Percentiles rank a stretch among this genome's conserved stretches.
Conservation (phyloP, 2,113 vertebrate species). For the Cyphomyrus plagiostoma region DNA sequence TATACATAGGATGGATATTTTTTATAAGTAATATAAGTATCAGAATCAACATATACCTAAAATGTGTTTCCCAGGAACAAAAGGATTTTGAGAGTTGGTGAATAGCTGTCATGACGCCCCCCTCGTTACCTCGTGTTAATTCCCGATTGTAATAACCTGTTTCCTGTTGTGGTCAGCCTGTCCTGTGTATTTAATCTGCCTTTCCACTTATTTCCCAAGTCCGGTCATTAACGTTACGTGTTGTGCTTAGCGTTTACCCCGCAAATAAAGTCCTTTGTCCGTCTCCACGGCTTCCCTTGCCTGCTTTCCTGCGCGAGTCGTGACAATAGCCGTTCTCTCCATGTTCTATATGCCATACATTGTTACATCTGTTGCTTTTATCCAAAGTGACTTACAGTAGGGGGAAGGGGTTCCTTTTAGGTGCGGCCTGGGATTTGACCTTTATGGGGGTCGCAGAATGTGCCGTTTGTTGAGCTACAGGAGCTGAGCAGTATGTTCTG, state of each 20-base stretch:
- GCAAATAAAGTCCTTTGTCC: too few relatives aligned
- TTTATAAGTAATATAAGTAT: not conserved
- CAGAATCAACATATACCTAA: not conserved
- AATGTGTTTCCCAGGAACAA: not conserved
- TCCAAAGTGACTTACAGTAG: not conserved
- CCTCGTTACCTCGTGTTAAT: too few relatives aligned
- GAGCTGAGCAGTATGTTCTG: not conserved
- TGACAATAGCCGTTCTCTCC: not conserved
- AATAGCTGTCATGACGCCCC: not conserved
- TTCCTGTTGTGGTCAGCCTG: too few relatives aligned
- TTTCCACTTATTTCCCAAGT: too few relatives aligned
- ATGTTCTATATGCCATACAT: not conserved
- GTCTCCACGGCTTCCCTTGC: too few relatives aligned
- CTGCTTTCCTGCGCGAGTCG: too few relatives aligned
- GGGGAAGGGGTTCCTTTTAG: not conserved
- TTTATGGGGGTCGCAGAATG: not conserved
- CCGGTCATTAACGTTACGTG: too few relatives aligned
- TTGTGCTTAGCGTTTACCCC: too few relatives aligned
- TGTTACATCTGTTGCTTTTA: not conserved
- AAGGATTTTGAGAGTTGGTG: not conserved
- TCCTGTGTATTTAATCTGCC: too few relatives aligned
- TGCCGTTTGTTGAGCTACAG: not conserved
- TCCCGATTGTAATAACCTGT: too few relatives aligned
- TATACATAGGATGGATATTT: not conserved
- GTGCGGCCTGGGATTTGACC: not conserved